Conservation (phyloP, 2,797 vertebrate genomes). For the Aphelocoma californica region DNA sequence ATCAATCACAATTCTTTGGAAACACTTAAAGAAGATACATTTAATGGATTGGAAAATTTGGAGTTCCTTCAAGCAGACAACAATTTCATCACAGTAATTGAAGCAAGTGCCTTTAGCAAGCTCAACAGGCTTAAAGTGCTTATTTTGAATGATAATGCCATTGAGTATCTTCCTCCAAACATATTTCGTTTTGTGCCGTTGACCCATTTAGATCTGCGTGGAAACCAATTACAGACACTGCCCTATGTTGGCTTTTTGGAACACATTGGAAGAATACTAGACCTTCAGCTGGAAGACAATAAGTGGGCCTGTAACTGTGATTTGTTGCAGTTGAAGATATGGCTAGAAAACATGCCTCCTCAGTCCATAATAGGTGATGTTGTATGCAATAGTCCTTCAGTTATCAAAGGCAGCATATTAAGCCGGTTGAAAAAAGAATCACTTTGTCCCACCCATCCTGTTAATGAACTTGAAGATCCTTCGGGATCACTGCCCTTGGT, state of each 20-base stretch:
- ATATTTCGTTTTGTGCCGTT: slow-evolving; percentile 97
- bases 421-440: slow-evolving; percentile 89
- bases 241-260: slow-evolving; percentile 96
- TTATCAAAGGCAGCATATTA: slow-evolving; percentile 87
- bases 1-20: slow-evolving; percentile 98
- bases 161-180: slow-evolving; percentile 92
- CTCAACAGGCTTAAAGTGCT: slow-evolving; percentile 96
- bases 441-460: slow-evolving; percentile 85
- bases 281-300: slow-evolving; percentile 95
- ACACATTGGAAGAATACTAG: slow-evolving; percentile 95
- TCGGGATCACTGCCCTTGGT: slow-evolving; percentile 90
- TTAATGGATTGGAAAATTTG: slow-evolving; percentile 92
- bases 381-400: slow-evolving; percentile 85
- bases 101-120: slow-evolving; percentile 97
- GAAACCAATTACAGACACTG: slow-evolving; percentile 92
- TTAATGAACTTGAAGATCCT: slow-evolving; percentile 90
- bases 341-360: slow-evolving; percentile 96
- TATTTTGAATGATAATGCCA: slow-evolving; percentile 96
- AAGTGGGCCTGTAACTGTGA: slow-evolving; percentile 95
- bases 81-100: slow-evolving; percentile 95
- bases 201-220: slow-evolving; percentile 95
- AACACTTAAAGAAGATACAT: slow-evolving; percentile 93
- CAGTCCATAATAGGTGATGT: slow-evolving; percentile 92
- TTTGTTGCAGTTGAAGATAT: slow-evolving; percentile 89
- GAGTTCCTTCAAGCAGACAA: slow-evolving; percentile 99